Percentiles rank a stretch among this genome's conserved stretches.
These are phyloP conservation scores for Hydrolagus affinis DNA, from an alignment of 2,113 vertebrate species.

Conservation along the genomic window DNA sequence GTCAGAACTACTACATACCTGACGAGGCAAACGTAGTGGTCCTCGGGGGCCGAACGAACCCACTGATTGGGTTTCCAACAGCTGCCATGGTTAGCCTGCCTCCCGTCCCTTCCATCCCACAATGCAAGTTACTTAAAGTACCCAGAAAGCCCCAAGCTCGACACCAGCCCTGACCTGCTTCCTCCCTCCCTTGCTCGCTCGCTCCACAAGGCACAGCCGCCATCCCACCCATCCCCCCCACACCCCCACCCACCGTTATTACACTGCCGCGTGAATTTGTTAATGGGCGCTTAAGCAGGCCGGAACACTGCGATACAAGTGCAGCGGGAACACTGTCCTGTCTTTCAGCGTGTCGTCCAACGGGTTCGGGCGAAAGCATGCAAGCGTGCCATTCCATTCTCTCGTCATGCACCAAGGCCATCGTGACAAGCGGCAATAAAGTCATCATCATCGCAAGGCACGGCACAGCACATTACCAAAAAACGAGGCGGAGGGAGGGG, in stretches of 20 bases:
- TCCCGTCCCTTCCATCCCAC: too few relatives aligned
- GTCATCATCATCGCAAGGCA: conserved; percentile 87
- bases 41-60: too few relatives aligned
- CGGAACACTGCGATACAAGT: conserved; percentile 30
- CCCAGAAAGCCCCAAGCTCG: not conserved
- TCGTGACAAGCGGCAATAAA: conserved; percentile 68
- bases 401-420: conserved; percentile 87
- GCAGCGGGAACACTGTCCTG: conserved; percentile 71
- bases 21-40: too few relatives aligned
- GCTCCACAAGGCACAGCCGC: conserved; percentile 38
- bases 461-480: conserved; percentile 92
- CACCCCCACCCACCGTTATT: conserved; percentile 23
- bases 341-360: conserved; percentile 40
- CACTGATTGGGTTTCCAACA: too few relatives aligned
- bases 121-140: not conserved
- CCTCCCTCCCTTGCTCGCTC: conserved; percentile 40
- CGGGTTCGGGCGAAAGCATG: conserved; percentile 67
- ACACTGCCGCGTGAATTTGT: conserved; percentile 39
- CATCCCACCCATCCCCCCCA: too few relatives aligned
- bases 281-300: conserved; percentile 34
- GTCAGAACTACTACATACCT: too few relatives aligned
- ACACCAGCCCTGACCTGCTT: conserved; percentile 36
- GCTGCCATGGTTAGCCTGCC: too few relatives aligned
- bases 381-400: conserved; percentile 87
- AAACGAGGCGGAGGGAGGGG: conserved; percentile 85